Conservation (phyloP, 2,113 vertebrate species). For the Gorsachius goisagi region DNA sequence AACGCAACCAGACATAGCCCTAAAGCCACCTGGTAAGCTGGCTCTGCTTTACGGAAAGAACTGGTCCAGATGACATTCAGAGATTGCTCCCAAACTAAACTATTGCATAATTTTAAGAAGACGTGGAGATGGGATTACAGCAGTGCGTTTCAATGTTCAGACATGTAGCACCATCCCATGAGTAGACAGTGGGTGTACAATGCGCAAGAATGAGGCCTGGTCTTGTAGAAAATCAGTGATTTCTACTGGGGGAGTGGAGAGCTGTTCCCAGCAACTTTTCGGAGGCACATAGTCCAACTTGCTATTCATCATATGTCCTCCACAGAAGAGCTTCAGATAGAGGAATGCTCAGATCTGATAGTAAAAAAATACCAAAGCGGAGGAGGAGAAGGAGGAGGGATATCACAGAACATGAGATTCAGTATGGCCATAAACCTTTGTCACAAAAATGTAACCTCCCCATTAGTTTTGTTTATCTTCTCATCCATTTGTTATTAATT, state of each 20-base stretch:
- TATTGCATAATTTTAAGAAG: not conserved
- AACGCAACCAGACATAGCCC: not conserved
- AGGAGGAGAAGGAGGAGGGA: constrained; percentile 40
- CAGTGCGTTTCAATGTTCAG: not conserved
- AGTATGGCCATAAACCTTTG: constrained; percentile 72
- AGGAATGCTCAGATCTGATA: constrained; percentile 69
- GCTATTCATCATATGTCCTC: not conserved
- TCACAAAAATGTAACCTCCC: constrained; percentile 77
- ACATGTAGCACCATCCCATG: not conserved
- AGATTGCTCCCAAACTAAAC: not conserved
- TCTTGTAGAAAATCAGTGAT: not conserved
- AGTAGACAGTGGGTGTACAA: not conserved
- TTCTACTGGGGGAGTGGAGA: not conserved
- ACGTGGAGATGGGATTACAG: not conserved
- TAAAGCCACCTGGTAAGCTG: not conserved
- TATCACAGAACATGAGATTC: constrained; percentile 70
- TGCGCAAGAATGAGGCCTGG: not conserved
- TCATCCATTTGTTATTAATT: constrained; percentile 80
- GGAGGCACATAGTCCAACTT: not conserved
- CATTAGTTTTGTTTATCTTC: constrained; percentile 77
- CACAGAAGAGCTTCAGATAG: constrained; percentile 6
- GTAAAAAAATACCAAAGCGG: not conserved
- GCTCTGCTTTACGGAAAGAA: not conserved
- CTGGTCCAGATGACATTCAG: not conserved
- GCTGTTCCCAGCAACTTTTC: not conserved